These are phyloP conservation scores for Watsonalla binaria DNA, from an alignment of 2,888 invertebrate species.

Conservation along the genomic window DNA sequence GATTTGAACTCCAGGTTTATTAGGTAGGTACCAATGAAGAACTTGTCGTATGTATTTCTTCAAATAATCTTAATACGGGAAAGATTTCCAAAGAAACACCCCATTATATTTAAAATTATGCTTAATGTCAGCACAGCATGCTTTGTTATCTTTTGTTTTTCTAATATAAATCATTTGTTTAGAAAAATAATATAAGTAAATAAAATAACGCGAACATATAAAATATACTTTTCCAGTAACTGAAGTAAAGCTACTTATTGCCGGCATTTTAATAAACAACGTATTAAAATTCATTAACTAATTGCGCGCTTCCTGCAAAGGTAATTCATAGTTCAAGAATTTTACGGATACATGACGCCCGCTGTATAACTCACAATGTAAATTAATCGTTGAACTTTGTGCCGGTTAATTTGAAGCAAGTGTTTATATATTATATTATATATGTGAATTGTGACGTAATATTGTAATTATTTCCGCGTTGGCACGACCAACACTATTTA, in stretches of 20 bases:
- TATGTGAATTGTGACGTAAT: conserved; percentile 37
- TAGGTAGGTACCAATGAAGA: not conserved
- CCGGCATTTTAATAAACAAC: not conserved
- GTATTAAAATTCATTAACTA: not conserved
- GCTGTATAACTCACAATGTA: not conserved
- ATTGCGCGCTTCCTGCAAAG: not conserved
- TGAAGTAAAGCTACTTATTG: no score
- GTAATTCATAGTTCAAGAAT: not conserved
- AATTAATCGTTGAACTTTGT: not conserved
- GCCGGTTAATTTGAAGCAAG: not conserved
- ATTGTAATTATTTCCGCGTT: conserved; percentile 63
- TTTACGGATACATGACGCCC: not conserved
- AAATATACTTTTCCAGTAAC: no score
- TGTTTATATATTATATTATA: not conserved
- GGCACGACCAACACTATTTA: conserved; percentile 54
- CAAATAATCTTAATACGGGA: no score
- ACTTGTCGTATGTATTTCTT: no score
- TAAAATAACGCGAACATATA: no score
- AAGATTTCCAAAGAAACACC: no score
- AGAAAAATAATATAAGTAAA: no score
- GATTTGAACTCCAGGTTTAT: not conserved
- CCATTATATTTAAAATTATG: no score
- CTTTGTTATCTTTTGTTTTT: no score
- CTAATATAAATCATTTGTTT: no score
- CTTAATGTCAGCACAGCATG: no score